Evolutionary conservation across 2,888 invertebrate genomes (phyloP), one percentile per base, ranked within the genome.

Genomic region (Yponomeuta cagnagella): DNA sequence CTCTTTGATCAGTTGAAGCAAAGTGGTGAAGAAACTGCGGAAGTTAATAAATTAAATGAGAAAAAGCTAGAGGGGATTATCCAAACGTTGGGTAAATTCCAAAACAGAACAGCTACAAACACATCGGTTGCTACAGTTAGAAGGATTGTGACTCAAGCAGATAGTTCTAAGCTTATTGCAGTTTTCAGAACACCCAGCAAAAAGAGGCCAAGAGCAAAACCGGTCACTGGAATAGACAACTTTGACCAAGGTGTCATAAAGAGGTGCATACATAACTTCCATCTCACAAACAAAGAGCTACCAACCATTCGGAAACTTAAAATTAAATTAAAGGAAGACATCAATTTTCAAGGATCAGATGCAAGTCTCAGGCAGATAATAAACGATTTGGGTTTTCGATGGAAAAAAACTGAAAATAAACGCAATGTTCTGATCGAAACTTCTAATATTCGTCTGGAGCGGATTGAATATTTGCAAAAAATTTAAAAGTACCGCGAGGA

Each of bases 261-360:
- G 74, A 77, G 78, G 33, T 76, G 75, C 52, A 75, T 81, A 9
- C 78, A 82, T 64, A 80, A 79, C 72, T 80, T 76, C 66, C 79
- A 81, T 70, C 12, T 69, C 6, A 75, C 75, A 4, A 71, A 78
- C 48, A 79, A 81, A 67, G 78, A 79, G 69, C 70, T 80, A 2
- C 77, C 76, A 1, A 77, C 79, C 10, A 63, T 79, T n/a, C 70
- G 64, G 12, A 76, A 76, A 66, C 69, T 80, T 8, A 67, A 66
- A 71, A 67, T 70, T 70, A 75, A 74, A 70, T 63, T 75, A 78
- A 33, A 33, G 33, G 33, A 33, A 33, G 33, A 33, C 33, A 33
- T 33, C 33, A 33, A 33, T 33, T 33, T 78, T 70, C 10, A 77
- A 72, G 78, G 75, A 1, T 75, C 72, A 71, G 71, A 71, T 64